Evolutionary conservation across 2,888 invertebrate species (phyloP), one percentile per base, ranked within the genome.

Genomic region (Aplocera efformata): DNA sequence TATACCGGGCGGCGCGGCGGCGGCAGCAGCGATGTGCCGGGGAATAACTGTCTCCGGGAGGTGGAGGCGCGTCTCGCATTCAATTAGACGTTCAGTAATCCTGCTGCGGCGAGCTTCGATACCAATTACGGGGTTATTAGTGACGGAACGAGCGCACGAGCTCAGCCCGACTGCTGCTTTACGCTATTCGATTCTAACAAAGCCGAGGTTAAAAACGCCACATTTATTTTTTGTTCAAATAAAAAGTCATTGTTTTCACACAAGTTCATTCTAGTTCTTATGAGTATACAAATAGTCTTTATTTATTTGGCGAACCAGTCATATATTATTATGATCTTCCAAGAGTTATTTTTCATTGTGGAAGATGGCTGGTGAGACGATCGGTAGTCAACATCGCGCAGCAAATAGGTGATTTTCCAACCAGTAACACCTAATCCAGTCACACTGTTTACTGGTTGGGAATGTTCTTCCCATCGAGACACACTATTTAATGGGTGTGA

Each of bases 61-160:
- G 34, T 45, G 60, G 60, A 54, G 64, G 58, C 55, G 60, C 78
- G 79, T 78, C 83, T 84, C 83, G 84, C 83, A 88, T 86, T 86
- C 86, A 88, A 88, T 88, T 88, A 88, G 85, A 85, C 77, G 86
- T 76, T 79, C 78, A 79, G 83, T 88, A 88, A 88, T 88, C 86
- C 86, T 72, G 77, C 80, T 78, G 80, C 79, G 79, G 79, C 77
- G 77, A 85, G 86, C 86, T 85, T 79, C 86, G 82, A 86, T 86
- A 83, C 86, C 86, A 88, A 88, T 88, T 88, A 88, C 84, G 67
- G 78, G 72, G 86, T 80, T 88, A 88, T 88, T 88, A 88, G 85
- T 81, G 79, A 73, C 67, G 76, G 78, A 68, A 69, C 71, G 74
- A 68, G 72, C 72, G 66, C 60, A 63, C 65, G 67, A 67, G 74